Base-by-base conservation (phyloP, 2,113 vertebrate species). In the Silurus meridionalis region DNA sequence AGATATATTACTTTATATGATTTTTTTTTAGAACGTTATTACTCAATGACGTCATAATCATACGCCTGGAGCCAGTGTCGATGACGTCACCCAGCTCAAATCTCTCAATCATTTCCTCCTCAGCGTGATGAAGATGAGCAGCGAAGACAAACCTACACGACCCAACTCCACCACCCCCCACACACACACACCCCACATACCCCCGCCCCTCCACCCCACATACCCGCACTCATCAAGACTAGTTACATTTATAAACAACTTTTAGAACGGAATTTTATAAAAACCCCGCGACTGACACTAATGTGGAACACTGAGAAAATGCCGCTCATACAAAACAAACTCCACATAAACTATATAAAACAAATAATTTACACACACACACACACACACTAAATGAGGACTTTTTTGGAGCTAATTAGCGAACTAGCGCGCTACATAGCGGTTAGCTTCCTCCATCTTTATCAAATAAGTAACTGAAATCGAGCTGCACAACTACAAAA, bases 51-150 rank as follows among this genome's bases (percentile, higher is more conserved):
- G 17, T 46, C 52, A 48, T 6, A 37, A 46, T 25, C 21, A 53
- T 28, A 13, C 53, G 66, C 17, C 19, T 57, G 82, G 15, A 17
- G n/a, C 5, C n/a, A 9, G 4, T 2, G 67, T 6, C 2, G n/a
- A n/a, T 84, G 53, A 84, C 69, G 83, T 84, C 83, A 84, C 13
- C 46, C 10, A n/a, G 67, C 28, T 19, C 17, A 28, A 81, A 37
- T 80, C 78, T 19, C 55, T 50, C 37, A 80, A 86, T 86, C 78
- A 81, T 86, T 86, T 86, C 66, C 64, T 72, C 63, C 48, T 60
- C 50, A 71, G 3, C 8, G 14, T 37, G 28, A 21, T 5, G 37
- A 37, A 19, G n/a, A 60, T 37, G 61, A 61, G 19, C 57, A 69
- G 37, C 37, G 2, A 37, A 37, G 37, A 37, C 37, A 37, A 37